These are phyloP conservation scores for Diprion similis DNA, from an alignment of 1,140 invertebrate genomes.

Conservation along the genomic window DNA sequence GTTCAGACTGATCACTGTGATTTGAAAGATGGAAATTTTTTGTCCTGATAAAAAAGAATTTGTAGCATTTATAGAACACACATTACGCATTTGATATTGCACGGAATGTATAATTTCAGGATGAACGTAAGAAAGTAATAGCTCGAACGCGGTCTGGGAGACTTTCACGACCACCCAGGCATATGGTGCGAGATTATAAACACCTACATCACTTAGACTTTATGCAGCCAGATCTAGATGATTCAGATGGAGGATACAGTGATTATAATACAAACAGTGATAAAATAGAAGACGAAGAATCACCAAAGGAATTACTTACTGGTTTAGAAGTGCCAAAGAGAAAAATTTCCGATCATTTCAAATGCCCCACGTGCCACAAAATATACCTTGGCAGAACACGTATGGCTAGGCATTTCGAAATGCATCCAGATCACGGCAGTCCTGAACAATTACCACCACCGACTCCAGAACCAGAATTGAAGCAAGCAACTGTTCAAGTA, in stretches of 20 bases:
- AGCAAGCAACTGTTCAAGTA: slow-evolving; percentile 35
- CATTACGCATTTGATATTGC: too few relatives aligned
- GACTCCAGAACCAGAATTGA: slow-evolving; percentile 45
- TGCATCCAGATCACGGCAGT: slow-evolving; percentile 69
- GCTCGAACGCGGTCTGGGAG: slow-evolving; percentile 69
- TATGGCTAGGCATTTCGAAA: slow-evolving; percentile 69
- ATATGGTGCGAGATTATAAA: slow-evolving; percentile 75
- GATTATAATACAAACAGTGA: slow-evolving; percentile 68
- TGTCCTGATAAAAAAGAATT: neutral
- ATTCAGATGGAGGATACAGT: slow-evolving; percentile 72
- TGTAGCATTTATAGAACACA: too few relatives aligned
- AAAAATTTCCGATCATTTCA: slow-evolving; percentile 63
- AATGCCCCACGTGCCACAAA: slow-evolving; percentile 67
- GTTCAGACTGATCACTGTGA: too few relatives aligned
- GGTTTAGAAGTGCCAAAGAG: slow-evolving; percentile 58
- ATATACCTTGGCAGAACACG: slow-evolving; percentile 63
- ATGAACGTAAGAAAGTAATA: slow-evolving; percentile 66
- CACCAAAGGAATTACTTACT: slow-evolving; percentile 50
- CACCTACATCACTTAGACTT: slow-evolving; percentile 69
- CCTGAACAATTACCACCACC: slow-evolving; percentile 54
- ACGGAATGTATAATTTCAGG: slow-evolving; percentile 40
- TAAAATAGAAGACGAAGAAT: slow-evolving; percentile 48
- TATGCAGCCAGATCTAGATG: slow-evolving; percentile 67
- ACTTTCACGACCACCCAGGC: slow-evolving; percentile 70
- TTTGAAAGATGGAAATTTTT: too few relatives aligned